phyloP scores from a whole-genome alignment of 2,888 invertebrate species.

The Drosophila neoperkinsi region DNA sequence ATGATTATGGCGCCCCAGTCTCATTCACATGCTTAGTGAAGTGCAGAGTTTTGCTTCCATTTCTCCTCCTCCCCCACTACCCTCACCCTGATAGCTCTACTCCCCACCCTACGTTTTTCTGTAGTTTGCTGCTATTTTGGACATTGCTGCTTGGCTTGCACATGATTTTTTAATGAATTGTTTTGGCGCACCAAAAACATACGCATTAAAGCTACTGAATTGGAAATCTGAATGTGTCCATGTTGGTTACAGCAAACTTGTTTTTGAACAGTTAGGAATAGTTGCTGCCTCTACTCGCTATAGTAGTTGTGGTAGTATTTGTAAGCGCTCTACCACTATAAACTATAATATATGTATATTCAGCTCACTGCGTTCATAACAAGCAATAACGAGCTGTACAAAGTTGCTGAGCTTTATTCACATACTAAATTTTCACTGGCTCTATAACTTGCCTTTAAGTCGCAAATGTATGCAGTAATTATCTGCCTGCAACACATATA shows the following conservation, averaged over 20 bases:
- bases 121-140: slow-evolving; percentile 27
- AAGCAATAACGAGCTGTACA: not conserved
- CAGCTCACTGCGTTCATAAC: not conserved
- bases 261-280: not conserved
- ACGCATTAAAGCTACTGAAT: slow-evolving; percentile 54
- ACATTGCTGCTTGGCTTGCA: slow-evolving; percentile 27
- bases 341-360: not conserved
- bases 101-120: not conserved
- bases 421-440: not conserved
- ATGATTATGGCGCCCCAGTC: slow-evolving; percentile 69
- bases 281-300: not conserved
- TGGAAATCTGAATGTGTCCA: slow-evolving; percentile 33
- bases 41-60: slow-evolving; percentile 8
- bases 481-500: not conserved
- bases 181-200: slow-evolving; percentile 39
- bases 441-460: too few relatives aligned
- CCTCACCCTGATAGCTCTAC: too few relatives aligned
- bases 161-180: slow-evolving; percentile 66
- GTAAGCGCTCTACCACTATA: not conserved
- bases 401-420: not conserved
- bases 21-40: slow-evolving; percentile 35
- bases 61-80: not conserved
- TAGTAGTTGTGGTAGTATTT: not conserved
- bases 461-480: not conserved
- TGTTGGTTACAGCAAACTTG: slow-evolving; percentile 9